Evolutionary conservation across 2,888 invertebrate genomes (phyloP), one percentile per base, ranked within the genome.

Genomic region (Volucella inanis): DNA sequence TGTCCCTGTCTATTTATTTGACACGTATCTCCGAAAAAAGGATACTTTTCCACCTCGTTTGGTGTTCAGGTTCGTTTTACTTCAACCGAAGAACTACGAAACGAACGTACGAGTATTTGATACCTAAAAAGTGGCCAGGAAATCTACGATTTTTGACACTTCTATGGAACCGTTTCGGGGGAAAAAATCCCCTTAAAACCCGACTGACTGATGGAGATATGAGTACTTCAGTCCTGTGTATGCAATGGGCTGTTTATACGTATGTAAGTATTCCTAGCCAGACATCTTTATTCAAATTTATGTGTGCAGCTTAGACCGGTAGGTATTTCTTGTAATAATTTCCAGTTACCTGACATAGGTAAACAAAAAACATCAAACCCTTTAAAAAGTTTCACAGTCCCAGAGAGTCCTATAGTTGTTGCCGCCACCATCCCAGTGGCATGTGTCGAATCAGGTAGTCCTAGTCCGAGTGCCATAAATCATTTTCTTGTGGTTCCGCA

Each of bases 401-500:
- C 6, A 31, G 4, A 22, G 22, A 22, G 22, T 22, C 22, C 0
- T 14, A 11, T 8, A 59, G 43, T 38, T 38, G 55, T 6, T n/a
- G 22, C 12, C 57, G 57, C 14, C 15, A 15, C n/a, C 57, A 55
- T 8, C n/a, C 8, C n/a, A n/a, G 31, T n/a, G 38, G 55, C 55
- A 67, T 70, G 77, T 70, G 68, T 70, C 64, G 74, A 57, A 57
- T 68, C 59, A 15, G 14, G 67, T 47, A 38, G 49, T 47, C 47
- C 14, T n/a, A n/a, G 55, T 78, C 71, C 79, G 64, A 65, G 65
- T 68, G 77, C 71, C 76, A 85, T 85, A 85, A 85, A 85, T 85
- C 85, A 85, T 85, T 85, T 85, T 85, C 85, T 81, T 77, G 47
- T 68, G 80, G 85, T 85, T 81, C 68, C 72, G 72, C 57, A 85